Evolutionary conservation across 2,113 vertebrate species (phyloP).

Genomic region (Hemichromis elongatus): DNA sequence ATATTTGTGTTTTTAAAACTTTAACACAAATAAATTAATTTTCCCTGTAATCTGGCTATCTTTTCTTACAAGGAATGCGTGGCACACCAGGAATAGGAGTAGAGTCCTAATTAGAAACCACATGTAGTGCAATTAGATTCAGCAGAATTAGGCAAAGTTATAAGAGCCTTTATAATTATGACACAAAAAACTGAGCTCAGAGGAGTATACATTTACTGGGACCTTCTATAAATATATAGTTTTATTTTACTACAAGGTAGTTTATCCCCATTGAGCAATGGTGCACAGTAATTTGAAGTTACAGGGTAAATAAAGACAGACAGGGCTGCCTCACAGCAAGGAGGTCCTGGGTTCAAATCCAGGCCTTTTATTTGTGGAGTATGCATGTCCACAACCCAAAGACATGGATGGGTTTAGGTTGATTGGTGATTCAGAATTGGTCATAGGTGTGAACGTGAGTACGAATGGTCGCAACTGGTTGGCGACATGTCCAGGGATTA

Average conservation of each 20-base stretch:
- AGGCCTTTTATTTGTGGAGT: background rate
- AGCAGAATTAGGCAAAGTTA: background rate
- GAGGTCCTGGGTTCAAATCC: background rate
- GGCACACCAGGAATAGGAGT: background rate
- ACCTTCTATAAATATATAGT: background rate
- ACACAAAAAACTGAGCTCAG: background rate
- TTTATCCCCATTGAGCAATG: background rate
- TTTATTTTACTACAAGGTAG: background rate
- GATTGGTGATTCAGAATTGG: background rate
- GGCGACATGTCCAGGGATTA: background rate
- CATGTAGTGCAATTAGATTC: background rate
- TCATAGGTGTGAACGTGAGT: background rate
- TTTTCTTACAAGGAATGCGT: constrained; percentile 3
- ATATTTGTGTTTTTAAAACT: constrained; percentile 64
- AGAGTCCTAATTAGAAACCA: background rate
- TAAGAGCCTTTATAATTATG: background rate
- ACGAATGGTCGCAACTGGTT: background rate
- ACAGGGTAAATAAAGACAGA: background rate
- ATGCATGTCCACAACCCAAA: background rate
- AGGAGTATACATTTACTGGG: background rate
- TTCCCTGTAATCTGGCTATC: background rate
- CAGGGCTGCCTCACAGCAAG: background rate
- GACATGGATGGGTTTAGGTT: background rate
- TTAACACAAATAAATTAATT: constrained; percentile 69
- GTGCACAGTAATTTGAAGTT: background rate